A percentile compares a stretch with the other conserved stretches of the same genome.
These are phyloP conservation scores for Eurystomus gularis DNA, from an alignment of 2,113 vertebrate genomes.

Conservation along the genomic window DNA sequence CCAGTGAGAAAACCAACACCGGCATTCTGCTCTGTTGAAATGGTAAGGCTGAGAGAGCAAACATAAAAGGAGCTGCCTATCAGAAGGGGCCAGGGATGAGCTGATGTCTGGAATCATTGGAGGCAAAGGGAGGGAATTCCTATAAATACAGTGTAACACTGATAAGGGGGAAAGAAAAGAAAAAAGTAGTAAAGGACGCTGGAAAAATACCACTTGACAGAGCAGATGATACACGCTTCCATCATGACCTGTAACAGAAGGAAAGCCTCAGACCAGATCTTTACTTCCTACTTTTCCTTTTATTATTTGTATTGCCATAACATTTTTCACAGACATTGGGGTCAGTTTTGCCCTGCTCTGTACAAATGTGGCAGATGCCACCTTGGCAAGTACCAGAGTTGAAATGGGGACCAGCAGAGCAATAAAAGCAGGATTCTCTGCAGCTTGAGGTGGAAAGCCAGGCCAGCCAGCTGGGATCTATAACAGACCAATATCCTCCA, in stretches of 20 bases:
- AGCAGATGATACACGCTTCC: neutral
- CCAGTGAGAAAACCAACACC: constrained; percentile 66
- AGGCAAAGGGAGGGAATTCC: neutral
- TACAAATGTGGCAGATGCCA: neutral
- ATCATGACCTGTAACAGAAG: neutral
- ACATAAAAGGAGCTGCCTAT: constrained; percentile 44
- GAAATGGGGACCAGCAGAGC: neutral
- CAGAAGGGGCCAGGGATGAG: neutral
- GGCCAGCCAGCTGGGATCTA: constrained; percentile 42
- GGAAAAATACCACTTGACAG: constrained; percentile 24
- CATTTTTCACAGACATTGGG: neutral
- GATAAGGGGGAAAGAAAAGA: neutral
- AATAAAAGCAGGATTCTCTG: constrained; percentile 33
- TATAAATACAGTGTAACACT: neutral
- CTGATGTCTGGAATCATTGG: neutral
- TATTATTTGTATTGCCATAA: neutral
- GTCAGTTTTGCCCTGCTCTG: neutral
- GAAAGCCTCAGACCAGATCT: neutral
- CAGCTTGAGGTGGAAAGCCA: constrained; percentile 14
- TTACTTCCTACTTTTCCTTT: neutral
- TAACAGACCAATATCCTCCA: constrained; percentile 57
- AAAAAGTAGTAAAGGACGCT: neutral
- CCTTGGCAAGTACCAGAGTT: neutral
- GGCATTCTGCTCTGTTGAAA: constrained; percentile 48
- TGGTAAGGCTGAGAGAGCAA: constrained; percentile 41